These are phyloP conservation scores for Brenthis daphne DNA, from an alignment of 2,888 invertebrate species.

Conservation along the genomic window DNA sequence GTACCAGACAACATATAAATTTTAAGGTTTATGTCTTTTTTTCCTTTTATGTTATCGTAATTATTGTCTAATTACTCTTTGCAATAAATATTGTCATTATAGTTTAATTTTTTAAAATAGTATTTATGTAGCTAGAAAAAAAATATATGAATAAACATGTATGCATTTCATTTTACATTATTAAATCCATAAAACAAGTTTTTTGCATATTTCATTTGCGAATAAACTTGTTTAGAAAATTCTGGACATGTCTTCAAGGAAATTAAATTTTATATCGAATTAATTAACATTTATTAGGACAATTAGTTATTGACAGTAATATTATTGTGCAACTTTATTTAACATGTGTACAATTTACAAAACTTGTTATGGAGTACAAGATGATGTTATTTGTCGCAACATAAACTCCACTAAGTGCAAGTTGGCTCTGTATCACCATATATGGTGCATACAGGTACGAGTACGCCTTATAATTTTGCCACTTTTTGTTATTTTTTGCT, in stretches of 20 bases:
- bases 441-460: no score
- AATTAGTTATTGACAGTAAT: neutral
- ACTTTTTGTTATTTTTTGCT: no score
- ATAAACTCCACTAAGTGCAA: no score
- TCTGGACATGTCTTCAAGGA: neutral
- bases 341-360: no score
- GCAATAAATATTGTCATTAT: neutral
- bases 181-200: neutral
- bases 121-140: neutral
- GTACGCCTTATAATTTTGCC: no score
- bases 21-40: neutral
- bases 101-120: neutral
- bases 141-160: constrained; percentile 3
- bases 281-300: neutral
- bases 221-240: neutral
- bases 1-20: neutral
- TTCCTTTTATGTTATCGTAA: constrained; percentile 2
- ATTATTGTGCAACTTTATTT: neutral
- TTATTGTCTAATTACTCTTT: no score
- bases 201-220: neutral
- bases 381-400: no score
- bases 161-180: neutral
- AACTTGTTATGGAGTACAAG: no score
- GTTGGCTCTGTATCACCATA: no score
- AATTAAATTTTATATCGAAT: neutral